Evolutionary conservation across 1,140 invertebrate species (phyloP).

Genomic region (Scaptomyza montana): DNA sequence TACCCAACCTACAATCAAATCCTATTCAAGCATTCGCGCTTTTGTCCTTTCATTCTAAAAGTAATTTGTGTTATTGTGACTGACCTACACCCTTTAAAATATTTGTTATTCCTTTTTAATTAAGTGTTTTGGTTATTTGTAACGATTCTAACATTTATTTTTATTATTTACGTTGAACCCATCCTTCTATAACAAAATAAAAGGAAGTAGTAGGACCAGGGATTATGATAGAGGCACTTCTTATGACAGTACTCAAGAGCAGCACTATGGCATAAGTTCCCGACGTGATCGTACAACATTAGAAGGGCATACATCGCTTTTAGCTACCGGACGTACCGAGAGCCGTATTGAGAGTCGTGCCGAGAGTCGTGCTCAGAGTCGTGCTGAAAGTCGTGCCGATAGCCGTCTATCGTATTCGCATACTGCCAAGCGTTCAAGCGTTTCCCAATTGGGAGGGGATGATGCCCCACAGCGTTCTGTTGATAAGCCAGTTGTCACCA

Average conservation of each 20-base stretch:
- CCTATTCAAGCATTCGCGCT: not conserved
- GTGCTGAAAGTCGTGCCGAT: constrained; percentile 58
- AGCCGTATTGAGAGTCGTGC: constrained; percentile 55
- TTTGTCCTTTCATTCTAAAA: not conserved
- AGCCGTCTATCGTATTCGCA: constrained; percentile 60
- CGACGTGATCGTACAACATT: constrained; percentile 60
- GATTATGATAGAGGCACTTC: constrained; percentile 74
- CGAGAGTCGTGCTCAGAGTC: constrained; percentile 54
- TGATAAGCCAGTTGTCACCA: constrained; percentile 87
- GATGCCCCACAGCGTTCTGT: constrained; percentile 63
- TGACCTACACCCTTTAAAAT: not conserved
- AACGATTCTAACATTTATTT: not conserved
- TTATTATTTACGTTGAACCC: not conserved
- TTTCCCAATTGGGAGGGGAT: constrained; percentile 40
- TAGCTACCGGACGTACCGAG: constrained; percentile 60
- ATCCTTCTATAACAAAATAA: not conserved
- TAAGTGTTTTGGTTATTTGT: not conserved
- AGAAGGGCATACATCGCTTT: constrained; percentile 57
- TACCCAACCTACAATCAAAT: not conserved
- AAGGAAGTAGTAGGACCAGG: constrained; percentile 53
- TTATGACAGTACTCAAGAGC: constrained; percentile 66
- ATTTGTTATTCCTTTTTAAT: not conserved
- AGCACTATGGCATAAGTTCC: constrained; percentile 66
- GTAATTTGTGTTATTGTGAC: not conserved
- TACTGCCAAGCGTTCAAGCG: constrained; percentile 54